These are phyloP conservation scores for Cyphomyrus plagiostoma DNA, from an alignment of 2,113 vertebrate genomes.

Conservation along the genomic window DNA sequence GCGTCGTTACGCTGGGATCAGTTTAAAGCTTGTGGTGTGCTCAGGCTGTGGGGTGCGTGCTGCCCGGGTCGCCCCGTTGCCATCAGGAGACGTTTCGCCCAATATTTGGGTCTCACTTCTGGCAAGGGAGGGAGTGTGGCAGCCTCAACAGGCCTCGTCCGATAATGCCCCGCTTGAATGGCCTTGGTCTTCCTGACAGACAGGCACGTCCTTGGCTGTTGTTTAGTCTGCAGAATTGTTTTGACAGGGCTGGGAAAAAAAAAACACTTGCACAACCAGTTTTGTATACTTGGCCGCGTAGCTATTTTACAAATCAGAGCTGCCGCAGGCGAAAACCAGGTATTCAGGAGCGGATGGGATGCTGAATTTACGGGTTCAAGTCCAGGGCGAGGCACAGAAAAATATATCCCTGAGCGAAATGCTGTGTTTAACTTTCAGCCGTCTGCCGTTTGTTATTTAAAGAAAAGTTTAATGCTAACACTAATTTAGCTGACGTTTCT, in stretches of 20 bases:
- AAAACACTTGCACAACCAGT: constrained; percentile 40
- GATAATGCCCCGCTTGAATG: not conserved
- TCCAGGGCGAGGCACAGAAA: constrained; percentile 17
- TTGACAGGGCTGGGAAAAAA: constrained; percentile 44
- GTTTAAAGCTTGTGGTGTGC: not conserved
- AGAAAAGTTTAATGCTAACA: not conserved
- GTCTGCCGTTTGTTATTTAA: constrained; percentile 28
- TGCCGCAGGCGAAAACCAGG: not conserved
- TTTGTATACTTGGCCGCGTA: constrained; percentile 36
- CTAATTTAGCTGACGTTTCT: not conserved
- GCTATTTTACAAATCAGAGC: constrained; percentile 22
- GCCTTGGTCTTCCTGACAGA: constrained; percentile 35
- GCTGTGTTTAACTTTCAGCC: not conserved
- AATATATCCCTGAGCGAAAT: constrained; percentile 35
- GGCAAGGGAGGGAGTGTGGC: no score
- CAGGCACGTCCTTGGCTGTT: constrained; percentile 24
- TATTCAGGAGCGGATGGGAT: constrained; percentile 24
- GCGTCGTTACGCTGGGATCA: not conserved
- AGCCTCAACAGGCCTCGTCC: not conserved
- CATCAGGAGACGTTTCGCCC: not conserved
- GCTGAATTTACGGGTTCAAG: constrained; percentile 31
- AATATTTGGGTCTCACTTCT: not conserved
- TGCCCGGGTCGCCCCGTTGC: not conserved
- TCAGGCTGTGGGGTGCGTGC: not conserved
- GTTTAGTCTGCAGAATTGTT: constrained; percentile 60